These are phyloP conservation scores for Pyrocephalus nanus DNA, from an alignment of 2,797 vertebrate species.

Conservation along the genomic window DNA sequence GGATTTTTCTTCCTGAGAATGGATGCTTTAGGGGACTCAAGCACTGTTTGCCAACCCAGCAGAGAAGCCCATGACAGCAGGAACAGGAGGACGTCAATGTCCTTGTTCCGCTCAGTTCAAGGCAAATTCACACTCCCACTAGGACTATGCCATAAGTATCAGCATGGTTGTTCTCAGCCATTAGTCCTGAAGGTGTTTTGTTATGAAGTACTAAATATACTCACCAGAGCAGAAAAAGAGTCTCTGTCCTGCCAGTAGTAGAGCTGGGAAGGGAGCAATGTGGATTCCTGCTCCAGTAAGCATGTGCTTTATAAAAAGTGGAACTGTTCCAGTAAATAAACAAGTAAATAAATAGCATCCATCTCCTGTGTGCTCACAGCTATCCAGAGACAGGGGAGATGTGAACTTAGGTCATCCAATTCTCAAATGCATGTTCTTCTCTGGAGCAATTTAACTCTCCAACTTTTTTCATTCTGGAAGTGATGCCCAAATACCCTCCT, in stretches of 20 bases:
- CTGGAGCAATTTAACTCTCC: background rate
- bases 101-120: background rate
- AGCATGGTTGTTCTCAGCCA: background rate
- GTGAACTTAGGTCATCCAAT: background rate
- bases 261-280: background rate
- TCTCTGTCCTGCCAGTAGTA: background rate
- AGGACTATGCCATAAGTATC: background rate
- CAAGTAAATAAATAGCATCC: conserved; percentile 31
- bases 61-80: background rate
- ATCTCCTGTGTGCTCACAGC: background rate
- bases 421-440: background rate
- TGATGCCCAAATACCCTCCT: background rate
- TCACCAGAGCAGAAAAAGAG: background rate
- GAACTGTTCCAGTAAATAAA: background rate
- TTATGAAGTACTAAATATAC: background rate
- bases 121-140: background rate
- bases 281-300: background rate
- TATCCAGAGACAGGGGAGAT: background rate
- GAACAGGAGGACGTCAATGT: background rate
- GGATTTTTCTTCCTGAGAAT: background rate
- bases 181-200: background rate
- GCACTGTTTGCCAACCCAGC: rapidly evolving
- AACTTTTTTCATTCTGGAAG: background rate
- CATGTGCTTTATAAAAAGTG: background rate
- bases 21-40: background rate